Conservation (phyloP, 2,113 vertebrate species). For the Sebastes fasciatus region DNA sequence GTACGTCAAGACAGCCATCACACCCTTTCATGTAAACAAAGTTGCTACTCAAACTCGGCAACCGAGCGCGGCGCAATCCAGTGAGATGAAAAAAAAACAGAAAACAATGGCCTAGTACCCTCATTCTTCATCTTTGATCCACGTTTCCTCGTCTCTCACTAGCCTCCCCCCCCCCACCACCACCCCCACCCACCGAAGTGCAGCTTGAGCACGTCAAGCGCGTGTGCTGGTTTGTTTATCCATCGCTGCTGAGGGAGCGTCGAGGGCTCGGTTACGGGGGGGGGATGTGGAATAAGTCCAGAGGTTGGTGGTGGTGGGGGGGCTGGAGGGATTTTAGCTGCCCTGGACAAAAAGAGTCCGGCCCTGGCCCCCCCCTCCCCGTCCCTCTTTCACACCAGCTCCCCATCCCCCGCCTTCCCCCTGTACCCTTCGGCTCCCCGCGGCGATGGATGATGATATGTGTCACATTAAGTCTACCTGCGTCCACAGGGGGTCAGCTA, state of each 20-base stretch:
- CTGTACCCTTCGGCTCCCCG: slow-evolving; percentile 53
- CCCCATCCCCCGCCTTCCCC: slow-evolving; percentile 52
- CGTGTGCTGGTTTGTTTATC: slow-evolving; percentile 79
- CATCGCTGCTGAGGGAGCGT: slow-evolving; percentile 63
- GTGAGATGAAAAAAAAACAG: slow-evolving; percentile 70
- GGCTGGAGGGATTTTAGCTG: slow-evolving; percentile 85
- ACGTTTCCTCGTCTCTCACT: slow-evolving; percentile 52
- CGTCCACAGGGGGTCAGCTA: slow-evolving; percentile 72
- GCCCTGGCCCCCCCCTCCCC: slow-evolving; percentile 65
- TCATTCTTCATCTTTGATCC: slow-evolving; percentile 67
- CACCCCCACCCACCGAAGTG: slow-evolving; percentile 43
- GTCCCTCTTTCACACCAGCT: slow-evolving; percentile 55
- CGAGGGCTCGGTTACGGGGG: slow-evolving; percentile 49
- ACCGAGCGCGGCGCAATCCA: slow-evolving; percentile 74
- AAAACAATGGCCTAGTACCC: slow-evolving; percentile 71
- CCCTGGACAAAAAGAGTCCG: slow-evolving; percentile 81
- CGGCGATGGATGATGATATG: slow-evolving; percentile 80
- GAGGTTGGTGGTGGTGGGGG: slow-evolving; percentile 63
- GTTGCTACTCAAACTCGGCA: slow-evolving; percentile 73
- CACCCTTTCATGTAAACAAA: slow-evolving; percentile 82
- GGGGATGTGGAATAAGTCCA: slow-evolving; percentile 59
- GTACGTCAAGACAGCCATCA: slow-evolving; percentile 56
- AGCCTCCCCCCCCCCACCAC: slow-evolving; percentile 42
- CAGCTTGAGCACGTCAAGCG: slow-evolving; percentile 71
- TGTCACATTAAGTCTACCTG: slow-evolving; percentile 80